Evolutionary conservation across 1,140 invertebrate species (phyloP).

Genomic region (Neotoxoptera formosana): DNA sequence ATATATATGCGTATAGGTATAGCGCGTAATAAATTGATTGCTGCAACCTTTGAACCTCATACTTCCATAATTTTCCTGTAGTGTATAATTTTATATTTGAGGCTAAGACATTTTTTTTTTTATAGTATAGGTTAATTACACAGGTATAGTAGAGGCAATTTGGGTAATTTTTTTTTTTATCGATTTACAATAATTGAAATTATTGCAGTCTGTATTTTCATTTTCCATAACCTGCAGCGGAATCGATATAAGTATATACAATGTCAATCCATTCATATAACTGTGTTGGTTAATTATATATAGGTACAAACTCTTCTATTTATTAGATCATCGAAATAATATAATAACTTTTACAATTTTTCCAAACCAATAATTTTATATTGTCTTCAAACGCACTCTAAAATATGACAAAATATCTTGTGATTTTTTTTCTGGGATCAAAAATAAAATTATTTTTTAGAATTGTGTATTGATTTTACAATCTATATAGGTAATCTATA

Average conservation of each 20-base stretch:
- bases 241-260: no score
- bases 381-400: no score
- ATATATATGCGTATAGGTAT: no score
- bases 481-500: no score
- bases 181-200: not conserved
- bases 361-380: no score
- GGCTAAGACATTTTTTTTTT: not conserved
- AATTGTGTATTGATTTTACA: no score
- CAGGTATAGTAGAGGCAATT: not conserved
- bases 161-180: not conserved
- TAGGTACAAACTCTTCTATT: not conserved
- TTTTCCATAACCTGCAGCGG: not conserved
- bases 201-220: not conserved
- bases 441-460: no score
- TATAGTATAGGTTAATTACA: not conserved
- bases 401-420: no score
- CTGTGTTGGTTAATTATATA: not conserved
- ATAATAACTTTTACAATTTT: no score
- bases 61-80: not conserved
- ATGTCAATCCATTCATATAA: no score
- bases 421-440: no score
- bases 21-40: not conserved
- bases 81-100: not conserved
- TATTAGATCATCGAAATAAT: no score
- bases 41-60: not conserved